Percentiles rank a stretch among this genome's conserved stretches.
These are phyloP conservation scores for Hippocampus abdominalis DNA, from an alignment of 2,113 vertebrate genomes.

Conservation along the genomic window DNA sequence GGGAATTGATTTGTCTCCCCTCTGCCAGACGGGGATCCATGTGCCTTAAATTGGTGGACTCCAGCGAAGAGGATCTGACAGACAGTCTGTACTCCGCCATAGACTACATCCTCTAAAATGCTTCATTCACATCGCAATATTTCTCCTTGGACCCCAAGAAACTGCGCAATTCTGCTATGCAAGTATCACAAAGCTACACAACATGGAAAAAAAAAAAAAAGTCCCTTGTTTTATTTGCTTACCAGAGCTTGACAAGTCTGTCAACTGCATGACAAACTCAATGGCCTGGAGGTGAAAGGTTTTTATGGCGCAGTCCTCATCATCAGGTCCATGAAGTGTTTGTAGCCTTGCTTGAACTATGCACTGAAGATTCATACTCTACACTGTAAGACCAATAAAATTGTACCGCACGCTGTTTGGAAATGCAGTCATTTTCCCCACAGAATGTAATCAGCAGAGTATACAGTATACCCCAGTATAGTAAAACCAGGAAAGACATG, in stretches of 20 bases:
- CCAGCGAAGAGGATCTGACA: constrained; percentile 68
- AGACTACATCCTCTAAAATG: constrained; percentile 68
- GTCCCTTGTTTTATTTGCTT: not conserved
- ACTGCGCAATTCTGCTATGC: not conserved
- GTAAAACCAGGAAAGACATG: not conserved
- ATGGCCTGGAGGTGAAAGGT: not conserved
- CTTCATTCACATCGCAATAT: not conserved
- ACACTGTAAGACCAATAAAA: not conserved
- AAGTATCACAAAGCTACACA: not conserved
- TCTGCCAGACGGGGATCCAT: constrained; percentile 66
- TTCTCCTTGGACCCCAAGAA: not conserved
- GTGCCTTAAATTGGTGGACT: constrained; percentile 66
- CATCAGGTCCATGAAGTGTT: not conserved
- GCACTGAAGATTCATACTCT: not conserved
- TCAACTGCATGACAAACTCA: not conserved
- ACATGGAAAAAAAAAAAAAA: not conserved
- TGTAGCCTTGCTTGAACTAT: not conserved
- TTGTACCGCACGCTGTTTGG: not conserved
- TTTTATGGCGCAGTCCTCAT: not conserved
- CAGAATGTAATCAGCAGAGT: not conserved
- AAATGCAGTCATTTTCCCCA: not conserved
- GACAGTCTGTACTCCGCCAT: constrained; percentile 71
- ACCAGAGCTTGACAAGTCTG: not conserved
- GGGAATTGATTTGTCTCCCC: not conserved
- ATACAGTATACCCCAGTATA: not conserved